Evolutionary conservation across 2,113 vertebrate species (phyloP).

Genomic region (Stigmatopora nigra): DNA sequence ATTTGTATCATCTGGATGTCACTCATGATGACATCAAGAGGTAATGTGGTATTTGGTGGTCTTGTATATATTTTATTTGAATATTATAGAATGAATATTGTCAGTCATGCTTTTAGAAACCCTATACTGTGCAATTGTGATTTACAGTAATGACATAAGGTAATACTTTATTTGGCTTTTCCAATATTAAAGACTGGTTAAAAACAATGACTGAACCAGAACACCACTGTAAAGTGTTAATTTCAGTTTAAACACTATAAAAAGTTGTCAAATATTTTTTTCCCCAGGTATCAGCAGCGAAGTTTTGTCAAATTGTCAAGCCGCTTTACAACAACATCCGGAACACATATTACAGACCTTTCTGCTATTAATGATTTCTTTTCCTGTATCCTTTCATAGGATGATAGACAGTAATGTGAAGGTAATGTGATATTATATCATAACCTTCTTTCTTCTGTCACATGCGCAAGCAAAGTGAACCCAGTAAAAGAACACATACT

Average conservation of each 20-base stretch:
- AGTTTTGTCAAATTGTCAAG: conserved; percentile 62
- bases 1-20: conserved; percentile 68
- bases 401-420: conserved; percentile 7
- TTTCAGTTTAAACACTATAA: background rate
- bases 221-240: background rate
- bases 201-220: background rate
- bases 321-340: conserved; percentile 55
- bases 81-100: background rate
- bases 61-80: background rate
- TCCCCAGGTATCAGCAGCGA: conserved; percentile 71
- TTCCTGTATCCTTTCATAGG: conserved; percentile 80
- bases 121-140: background rate
- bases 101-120: background rate
- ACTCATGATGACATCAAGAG: conserved; percentile 72
- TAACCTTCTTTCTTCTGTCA: conserved; percentile 6
- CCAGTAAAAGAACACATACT: background rate
- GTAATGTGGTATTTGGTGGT: conserved; percentile 44
- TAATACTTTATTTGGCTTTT: background rate
- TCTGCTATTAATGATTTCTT: conserved; percentile 82
- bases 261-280: background rate
- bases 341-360: conserved; percentile 72
- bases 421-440: conserved; percentile 15
- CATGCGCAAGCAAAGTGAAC: conserved; percentile 20
- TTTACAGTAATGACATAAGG: background rate
- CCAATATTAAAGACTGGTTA: background rate